A percentile compares a stretch with the other conserved stretches of the same genome.
phyloP scores from a whole-genome alignment of 2,888 invertebrate genomes.

The Drosophila parthenogenetica region DNA sequence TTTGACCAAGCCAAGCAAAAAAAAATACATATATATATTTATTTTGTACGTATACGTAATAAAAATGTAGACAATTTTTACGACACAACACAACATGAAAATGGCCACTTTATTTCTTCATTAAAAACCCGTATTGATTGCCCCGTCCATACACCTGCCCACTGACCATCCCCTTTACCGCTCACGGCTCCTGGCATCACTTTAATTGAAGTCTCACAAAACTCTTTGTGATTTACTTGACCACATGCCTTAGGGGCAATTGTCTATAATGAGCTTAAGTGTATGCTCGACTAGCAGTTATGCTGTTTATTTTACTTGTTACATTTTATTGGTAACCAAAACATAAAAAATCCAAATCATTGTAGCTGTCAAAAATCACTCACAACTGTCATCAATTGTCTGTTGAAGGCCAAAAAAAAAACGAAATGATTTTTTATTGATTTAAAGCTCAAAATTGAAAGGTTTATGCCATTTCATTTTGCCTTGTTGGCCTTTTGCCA shows the following conservation, averaged over 20 bases:
- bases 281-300: not conserved
- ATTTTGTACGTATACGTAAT: slow-evolving; percentile 41
- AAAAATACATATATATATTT: slow-evolving; percentile 16
- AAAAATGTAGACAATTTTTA: slow-evolving; percentile 80
- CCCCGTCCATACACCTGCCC: slow-evolving; percentile 5
- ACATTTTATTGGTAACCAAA: no score
- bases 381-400: slow-evolving; percentile 21
- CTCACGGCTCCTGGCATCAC: slow-evolving; percentile 5
- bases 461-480: slow-evolving; percentile 12
- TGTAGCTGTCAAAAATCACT: slow-evolving; percentile 8
- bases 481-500: slow-evolving; percentile 13
- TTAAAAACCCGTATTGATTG: slow-evolving; percentile 78
- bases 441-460: slow-evolving; percentile 34
- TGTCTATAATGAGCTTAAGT: slow-evolving; percentile 9
- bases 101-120: slow-evolving; percentile 79
- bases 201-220: slow-evolving; percentile 32
- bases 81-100: slow-evolving; percentile 64
- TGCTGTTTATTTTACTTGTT: no score
- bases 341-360: not conserved
- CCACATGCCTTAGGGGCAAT: slow-evolving; percentile 17
- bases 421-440: slow-evolving; percentile 12
- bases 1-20: slow-evolving; percentile 1
- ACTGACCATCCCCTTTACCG: not conserved
- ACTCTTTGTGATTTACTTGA: slow-evolving; percentile 55
- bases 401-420: slow-evolving; percentile 16